These are phyloP conservation scores for Neolamprologus longior DNA, from an alignment of 2,113 vertebrate species.

Conservation along the genomic window DNA sequence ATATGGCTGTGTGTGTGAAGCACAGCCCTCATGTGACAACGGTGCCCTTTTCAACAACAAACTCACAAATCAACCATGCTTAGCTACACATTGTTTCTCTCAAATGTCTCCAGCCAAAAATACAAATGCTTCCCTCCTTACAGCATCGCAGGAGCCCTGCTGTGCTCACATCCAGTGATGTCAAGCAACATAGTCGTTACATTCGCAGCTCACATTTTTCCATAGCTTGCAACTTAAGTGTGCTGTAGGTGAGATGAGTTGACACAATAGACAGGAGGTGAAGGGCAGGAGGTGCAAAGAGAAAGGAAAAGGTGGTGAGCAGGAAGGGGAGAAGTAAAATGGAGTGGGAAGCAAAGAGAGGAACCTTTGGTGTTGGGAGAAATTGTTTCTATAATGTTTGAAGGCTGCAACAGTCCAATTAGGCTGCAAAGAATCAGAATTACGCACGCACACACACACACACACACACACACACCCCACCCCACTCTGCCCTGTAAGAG, in stretches of 20 bases:
- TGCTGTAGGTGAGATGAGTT: not conserved
- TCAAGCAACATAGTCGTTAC: not conserved
- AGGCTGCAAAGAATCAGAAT: constrained; percentile 37
- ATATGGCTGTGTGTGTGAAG: not conserved
- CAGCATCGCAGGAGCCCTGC: not conserved
- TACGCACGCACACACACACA: not conserved
- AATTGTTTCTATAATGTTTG: constrained; percentile 25
- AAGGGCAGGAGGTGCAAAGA: not conserved
- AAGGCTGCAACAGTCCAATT: constrained; percentile 51
- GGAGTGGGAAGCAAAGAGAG: not conserved
- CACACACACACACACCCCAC: not conserved
- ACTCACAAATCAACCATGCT: not conserved
- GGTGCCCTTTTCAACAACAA: constrained; percentile 10
- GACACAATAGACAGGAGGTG: not conserved
- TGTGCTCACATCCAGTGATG: not conserved
- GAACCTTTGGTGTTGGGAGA: not conserved
- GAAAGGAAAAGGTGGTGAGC: not conserved
- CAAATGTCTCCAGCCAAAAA: not conserved
- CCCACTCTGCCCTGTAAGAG: constrained; percentile 3
- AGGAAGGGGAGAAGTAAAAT: not conserved
- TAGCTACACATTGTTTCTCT: not conserved
- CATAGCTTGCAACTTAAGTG: not conserved
- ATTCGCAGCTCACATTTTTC: not conserved
- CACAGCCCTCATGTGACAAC: constrained; percentile 6
- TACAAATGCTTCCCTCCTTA: not conserved